Evolutionary conservation across 2,113 vertebrate genomes (phyloP).

Genomic region (Amblyopsis rosae): DNA sequence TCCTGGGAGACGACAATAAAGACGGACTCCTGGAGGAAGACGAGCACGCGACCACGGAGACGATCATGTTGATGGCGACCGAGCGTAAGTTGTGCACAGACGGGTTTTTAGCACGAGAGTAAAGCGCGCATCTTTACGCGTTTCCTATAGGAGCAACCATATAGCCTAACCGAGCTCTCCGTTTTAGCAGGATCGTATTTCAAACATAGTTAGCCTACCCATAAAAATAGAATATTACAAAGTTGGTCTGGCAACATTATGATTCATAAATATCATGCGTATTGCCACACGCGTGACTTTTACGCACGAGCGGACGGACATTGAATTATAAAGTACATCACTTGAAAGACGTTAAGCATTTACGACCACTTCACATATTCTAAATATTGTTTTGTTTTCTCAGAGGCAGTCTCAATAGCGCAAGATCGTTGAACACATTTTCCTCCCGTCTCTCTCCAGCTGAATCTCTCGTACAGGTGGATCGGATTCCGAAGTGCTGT

Average conservation of each 20-base stretch:
- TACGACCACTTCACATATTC: not conserved
- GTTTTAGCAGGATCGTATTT: not conserved
- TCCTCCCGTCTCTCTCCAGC: constrained; percentile 78
- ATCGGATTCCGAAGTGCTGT: constrained; percentile 92
- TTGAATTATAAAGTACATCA: too few relatives aligned
- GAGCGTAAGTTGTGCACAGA: constrained; percentile 82
- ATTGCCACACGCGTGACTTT: too few relatives aligned
- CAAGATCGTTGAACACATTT: not conserved
- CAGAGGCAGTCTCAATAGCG: not conserved
- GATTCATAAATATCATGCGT: too few relatives aligned
- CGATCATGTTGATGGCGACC: constrained; percentile 92
- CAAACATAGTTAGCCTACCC: too few relatives aligned
- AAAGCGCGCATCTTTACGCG: constrained; percentile 8
- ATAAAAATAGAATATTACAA: too few relatives aligned
- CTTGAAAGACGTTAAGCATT: too few relatives aligned
- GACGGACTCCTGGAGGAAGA: constrained; percentile 89
- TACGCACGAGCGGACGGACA: too few relatives aligned
- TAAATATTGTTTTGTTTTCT: not conserved
- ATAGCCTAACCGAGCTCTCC: not conserved
- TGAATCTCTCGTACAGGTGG: constrained; percentile 83
- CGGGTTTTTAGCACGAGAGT: constrained; percentile 38
- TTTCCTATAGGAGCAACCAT: not conserved
- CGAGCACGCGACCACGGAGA: constrained; percentile 93
- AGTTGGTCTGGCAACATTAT: too few relatives aligned
- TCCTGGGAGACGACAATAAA: constrained; percentile 92